These are phyloP conservation scores for Hydrotaea diabolus DNA, from an alignment of 2,888 invertebrate species.

Conservation along the genomic window DNA sequence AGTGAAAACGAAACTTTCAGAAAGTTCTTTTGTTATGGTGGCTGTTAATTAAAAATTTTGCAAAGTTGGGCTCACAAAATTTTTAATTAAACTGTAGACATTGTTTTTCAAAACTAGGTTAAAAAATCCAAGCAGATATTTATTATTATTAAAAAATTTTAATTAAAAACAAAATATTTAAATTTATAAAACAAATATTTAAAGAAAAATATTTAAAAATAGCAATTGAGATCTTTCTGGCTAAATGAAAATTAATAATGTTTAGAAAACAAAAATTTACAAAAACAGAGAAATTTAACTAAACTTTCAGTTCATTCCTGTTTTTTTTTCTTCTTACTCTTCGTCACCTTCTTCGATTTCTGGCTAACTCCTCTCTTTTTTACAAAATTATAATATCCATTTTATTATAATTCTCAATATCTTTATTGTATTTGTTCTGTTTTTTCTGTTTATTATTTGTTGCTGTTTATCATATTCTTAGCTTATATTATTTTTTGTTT, in stretches of 20 bases:
- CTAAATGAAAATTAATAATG: slow-evolving; percentile 27
- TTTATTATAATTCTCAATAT: slow-evolving; percentile 7
- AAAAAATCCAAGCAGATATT: background rate
- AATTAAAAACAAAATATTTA: too few relatives aligned
- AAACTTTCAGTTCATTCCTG: background rate
- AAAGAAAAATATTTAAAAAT: background rate
- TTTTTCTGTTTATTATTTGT: background rate
- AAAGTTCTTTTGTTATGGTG: slow-evolving; percentile 41
- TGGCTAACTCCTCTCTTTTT: background rate
- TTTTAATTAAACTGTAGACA: slow-evolving; percentile 23
- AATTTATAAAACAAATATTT: too few relatives aligned
- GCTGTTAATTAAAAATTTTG: slow-evolving; percentile 43
- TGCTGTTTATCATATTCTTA: slow-evolving; percentile 27
- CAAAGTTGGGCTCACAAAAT: slow-evolving; percentile 60
- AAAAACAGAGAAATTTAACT: background rate
- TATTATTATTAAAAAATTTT: background rate
- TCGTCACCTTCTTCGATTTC: background rate
- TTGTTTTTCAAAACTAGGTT: background rate
- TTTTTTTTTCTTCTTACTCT: background rate
- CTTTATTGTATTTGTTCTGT: background rate
- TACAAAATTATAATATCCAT: slow-evolving; percentile 33
- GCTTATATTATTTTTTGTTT: slow-evolving; percentile 16
- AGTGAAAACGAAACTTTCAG: slow-evolving; percentile 57
- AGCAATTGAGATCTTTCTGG: slow-evolving; percentile 54
- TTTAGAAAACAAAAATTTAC: background rate